phyloP scores from a whole-genome alignment of 2,888 invertebrate genomes.

The Cantharis rustica region DNA sequence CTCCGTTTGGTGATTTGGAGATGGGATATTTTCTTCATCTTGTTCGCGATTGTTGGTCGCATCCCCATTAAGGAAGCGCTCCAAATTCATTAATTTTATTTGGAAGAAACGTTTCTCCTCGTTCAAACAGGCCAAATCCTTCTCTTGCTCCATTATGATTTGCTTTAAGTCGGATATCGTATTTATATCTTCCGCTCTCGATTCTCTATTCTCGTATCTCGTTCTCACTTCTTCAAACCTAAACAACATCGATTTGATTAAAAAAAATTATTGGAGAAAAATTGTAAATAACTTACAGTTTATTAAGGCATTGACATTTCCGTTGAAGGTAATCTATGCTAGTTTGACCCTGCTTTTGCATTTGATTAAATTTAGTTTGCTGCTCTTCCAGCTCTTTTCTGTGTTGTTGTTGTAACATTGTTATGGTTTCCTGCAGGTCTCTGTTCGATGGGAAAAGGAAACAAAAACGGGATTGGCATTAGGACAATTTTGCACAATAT shows the following conservation, averaged over 20 bases:
- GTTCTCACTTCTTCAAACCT: constrained; percentile 65
- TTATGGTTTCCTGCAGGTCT: constrained; percentile 56
- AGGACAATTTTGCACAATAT: constrained; percentile 1
- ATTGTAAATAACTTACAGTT: constrained; percentile 61
- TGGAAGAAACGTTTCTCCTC: constrained; percentile 64
- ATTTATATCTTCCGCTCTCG: constrained; percentile 61
- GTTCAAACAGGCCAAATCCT: constrained; percentile 61
- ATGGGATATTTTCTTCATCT: constrained; percentile 10
- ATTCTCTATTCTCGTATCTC: constrained; percentile 62
- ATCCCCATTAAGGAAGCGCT: constrained; percentile 14
- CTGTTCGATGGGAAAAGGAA: constrained; percentile 47
- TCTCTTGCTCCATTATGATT: constrained; percentile 63
- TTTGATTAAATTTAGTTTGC: constrained; percentile 50
- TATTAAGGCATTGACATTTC: constrained; percentile 65
- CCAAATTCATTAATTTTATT: constrained; percentile 55
- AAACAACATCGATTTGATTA: neutral
- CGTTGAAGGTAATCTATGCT: constrained; percentile 65
- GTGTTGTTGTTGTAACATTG: constrained; percentile 47
- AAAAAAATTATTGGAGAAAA: neutral
- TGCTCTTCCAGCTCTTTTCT: constrained; percentile 50
- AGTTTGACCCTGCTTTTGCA: constrained; percentile 59
- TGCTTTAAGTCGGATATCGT: constrained; percentile 61
- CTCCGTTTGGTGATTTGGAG: neutral
- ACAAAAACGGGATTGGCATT: constrained; percentile 33
- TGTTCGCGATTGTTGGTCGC: constrained; percentile 6